These are phyloP conservation scores for Euspilapteryx auroguttella DNA, from an alignment of 2,888 invertebrate species.

Conservation along the genomic window DNA sequence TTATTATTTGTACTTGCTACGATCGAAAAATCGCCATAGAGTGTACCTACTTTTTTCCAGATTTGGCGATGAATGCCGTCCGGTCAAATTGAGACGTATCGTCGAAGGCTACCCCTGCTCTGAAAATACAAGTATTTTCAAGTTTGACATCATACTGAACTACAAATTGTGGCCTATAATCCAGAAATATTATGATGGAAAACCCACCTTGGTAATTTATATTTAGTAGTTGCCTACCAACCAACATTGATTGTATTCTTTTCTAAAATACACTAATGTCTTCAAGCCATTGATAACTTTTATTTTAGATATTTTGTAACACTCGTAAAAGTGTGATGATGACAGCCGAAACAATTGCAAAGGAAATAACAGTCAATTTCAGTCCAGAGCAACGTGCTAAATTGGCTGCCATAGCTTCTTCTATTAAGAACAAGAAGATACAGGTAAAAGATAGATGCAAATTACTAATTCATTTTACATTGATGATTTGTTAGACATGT, in stretches of 20 bases:
- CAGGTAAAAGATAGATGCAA: conserved; percentile 22
- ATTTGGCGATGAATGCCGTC: conserved; percentile 71
- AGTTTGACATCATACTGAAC: conserved; percentile 76
- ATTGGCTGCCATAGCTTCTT: conserved; percentile 44
- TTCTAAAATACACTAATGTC: no score
- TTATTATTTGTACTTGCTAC: no score
- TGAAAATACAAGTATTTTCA: conserved; percentile 63
- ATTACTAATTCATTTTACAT: conserved; percentile 1
- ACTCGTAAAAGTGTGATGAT: conserved; percentile 74
- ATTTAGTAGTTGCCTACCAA: no score
- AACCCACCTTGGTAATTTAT: conserved; percentile 67
- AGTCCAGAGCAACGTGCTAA: conserved; percentile 52
- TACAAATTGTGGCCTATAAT: conserved; percentile 73
- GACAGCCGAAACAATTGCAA: conserved; percentile 65
- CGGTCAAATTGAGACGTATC: conserved; percentile 71
- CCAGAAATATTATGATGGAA: conserved; percentile 69
- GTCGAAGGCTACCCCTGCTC: conserved; percentile 71
- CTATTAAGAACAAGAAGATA: conserved; percentile 43
- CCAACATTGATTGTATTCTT: no score
- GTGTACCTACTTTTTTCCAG: no score
- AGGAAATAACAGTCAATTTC: conserved; percentile 60
- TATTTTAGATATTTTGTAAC: conserved; percentile 78
- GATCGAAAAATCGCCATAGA: no score
- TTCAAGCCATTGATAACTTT: no score
- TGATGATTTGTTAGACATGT: background rate